Conservation (phyloP, 2,888 invertebrate species). For the Nesidiocoris tenuis region DNA sequence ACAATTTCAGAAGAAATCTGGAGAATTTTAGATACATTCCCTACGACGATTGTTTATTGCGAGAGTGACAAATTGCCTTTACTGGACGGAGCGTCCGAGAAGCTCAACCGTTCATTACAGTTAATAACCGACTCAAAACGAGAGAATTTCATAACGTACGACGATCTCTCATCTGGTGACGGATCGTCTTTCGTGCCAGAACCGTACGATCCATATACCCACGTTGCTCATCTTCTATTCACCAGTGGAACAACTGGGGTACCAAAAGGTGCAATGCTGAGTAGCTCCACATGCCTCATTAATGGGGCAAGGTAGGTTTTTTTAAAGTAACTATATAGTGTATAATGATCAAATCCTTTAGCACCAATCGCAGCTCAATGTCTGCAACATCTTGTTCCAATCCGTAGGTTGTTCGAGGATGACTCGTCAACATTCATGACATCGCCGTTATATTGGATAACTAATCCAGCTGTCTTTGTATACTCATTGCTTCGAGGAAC, state of each 20-base stretch:
- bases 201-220: constrained; percentile 1
- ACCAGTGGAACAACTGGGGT: constrained; percentile 33
- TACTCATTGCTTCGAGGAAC: constrained; percentile 1
- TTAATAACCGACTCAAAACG: neutral
- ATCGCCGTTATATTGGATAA: constrained; percentile 9
- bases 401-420: too few species aligned
- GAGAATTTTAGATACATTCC: neutral
- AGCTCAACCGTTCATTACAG: neutral
- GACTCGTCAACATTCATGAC: neutral
- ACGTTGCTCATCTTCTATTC: constrained; percentile 15
- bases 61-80: neutral
- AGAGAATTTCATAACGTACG: neutral
- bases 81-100: neutral
- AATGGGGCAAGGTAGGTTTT: neutral
- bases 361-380: too few species aligned
- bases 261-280: constrained; percentile 27
- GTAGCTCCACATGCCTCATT: neutral
- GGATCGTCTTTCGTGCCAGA: neutral
- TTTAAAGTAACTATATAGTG: too few species aligned
- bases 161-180: constrained; percentile 2
- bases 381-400: too few species aligned
- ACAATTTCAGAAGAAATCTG: constrained; percentile 13
- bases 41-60: constrained; percentile 10
- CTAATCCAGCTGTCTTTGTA: constrained; percentile 5
- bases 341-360: too few species aligned